These are phyloP conservation scores for Upupa epops DNA, from an alignment of 2,113 vertebrate genomes.

Conservation along the genomic window DNA sequence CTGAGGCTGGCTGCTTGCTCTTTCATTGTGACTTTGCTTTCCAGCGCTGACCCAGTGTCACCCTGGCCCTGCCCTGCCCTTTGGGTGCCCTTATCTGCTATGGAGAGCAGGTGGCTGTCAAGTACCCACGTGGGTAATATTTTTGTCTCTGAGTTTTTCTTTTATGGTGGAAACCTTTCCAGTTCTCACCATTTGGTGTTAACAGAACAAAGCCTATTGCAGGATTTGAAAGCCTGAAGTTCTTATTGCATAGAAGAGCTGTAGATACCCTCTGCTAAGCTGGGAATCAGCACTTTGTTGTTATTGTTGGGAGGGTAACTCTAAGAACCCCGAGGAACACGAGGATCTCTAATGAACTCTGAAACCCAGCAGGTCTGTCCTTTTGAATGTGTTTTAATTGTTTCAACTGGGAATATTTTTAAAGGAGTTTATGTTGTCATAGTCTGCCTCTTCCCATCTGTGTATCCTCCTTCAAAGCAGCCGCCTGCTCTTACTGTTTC, in stretches of 20 bases:
- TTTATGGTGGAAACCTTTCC: not conserved
- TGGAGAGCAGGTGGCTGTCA: not conserved
- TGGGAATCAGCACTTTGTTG: not conserved
- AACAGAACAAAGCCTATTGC: not conserved
- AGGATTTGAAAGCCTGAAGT: not conserved
- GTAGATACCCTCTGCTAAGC: not conserved
- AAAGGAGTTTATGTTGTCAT: conserved; percentile 20
- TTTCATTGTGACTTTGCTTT: not conserved
- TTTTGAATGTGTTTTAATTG: not conserved
- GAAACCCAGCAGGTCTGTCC: not conserved
- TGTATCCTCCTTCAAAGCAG: conserved; percentile 18
- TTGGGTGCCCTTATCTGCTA: not conserved
- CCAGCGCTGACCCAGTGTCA: not conserved
- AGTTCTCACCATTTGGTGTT: not conserved
- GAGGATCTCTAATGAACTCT: not conserved
- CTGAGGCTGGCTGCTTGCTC: not conserved
- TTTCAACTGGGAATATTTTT: conserved; percentile 28
- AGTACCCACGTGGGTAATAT: not conserved
- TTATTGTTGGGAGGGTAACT: not conserved
- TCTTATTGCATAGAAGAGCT: not conserved
- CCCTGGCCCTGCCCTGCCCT: not conserved
- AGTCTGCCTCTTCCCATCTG: not conserved
- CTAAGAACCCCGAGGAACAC: not conserved
- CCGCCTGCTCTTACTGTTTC: conserved; percentile 22
- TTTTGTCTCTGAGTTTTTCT: not conserved